phyloP scores from a whole-genome alignment of 2,113 vertebrate species.

The Uria lomvia region DNA sequence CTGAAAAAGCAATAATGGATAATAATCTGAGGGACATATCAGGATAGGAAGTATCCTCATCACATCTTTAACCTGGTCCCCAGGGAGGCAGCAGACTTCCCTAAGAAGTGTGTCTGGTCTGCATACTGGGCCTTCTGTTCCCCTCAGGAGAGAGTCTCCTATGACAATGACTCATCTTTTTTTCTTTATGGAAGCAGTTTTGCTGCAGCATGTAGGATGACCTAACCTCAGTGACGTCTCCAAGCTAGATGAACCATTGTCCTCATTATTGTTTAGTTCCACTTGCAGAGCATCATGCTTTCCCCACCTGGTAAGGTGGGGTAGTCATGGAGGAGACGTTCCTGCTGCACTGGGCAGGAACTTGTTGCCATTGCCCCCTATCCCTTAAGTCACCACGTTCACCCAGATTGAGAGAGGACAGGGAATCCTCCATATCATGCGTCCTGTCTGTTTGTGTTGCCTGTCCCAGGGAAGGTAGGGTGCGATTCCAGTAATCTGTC shows the following conservation, averaged over 20 bases:
- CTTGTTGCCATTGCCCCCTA: accelerated
- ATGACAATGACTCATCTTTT: neutral
- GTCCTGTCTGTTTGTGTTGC: neutral
- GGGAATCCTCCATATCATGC: neutral
- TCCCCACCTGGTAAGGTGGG: neutral
- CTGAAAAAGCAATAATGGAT: neutral
- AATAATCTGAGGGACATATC: neutral
- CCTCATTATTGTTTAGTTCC: neutral
- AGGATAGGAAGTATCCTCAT: neutral
- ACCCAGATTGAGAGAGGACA: neutral
- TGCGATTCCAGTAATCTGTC: neutral
- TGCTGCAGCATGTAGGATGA: neutral
- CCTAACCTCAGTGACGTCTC: neutral
- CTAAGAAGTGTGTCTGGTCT: neutral
- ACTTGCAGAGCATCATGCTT: neutral
- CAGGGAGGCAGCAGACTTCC: neutral
- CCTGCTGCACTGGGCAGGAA: neutral
- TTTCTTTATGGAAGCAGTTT: neutral
- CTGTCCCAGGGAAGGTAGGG: neutral
- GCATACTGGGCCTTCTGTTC: no score
- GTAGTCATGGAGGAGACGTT: neutral
- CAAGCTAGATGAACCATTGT: neutral
- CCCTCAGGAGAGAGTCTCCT: neutral
- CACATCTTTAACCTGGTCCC: neutral
- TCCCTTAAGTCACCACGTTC: neutral